These are phyloP conservation scores for Lamprotornis superbus DNA, from an alignment of 2,113 vertebrate genomes.

Conservation along the genomic window DNA sequence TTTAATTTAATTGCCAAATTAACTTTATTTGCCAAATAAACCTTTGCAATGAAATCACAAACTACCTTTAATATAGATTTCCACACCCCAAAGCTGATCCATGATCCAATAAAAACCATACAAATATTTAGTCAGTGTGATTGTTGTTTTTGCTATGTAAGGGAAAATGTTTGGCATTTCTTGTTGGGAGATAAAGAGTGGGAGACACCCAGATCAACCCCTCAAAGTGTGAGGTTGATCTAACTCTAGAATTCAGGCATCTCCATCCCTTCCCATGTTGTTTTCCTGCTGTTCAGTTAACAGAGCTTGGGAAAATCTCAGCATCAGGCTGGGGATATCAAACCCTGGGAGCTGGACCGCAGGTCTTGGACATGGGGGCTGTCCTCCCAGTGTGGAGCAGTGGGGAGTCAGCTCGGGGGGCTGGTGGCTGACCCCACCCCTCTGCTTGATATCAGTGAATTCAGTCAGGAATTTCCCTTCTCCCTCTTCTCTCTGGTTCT, in stretches of 20 bases:
- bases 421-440: background rate
- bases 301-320: background rate
- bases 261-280: background rate
- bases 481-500: background rate
- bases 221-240: background rate
- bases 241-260: background rate
- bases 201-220: background rate
- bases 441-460: background rate
- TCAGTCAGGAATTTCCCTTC: background rate
- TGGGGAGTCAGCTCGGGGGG: background rate
- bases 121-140: background rate
- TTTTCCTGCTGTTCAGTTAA: background rate
- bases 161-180: background rate
- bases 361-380: background rate
- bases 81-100: background rate
- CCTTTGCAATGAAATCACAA: background rate
- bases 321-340: background rate
- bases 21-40: background rate
- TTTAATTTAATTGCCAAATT: background rate
- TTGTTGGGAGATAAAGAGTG: background rate
- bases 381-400: background rate
- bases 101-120: background rate
- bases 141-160: background rate
- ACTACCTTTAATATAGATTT: background rate
- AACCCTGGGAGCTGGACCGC: background rate